Conservation (phyloP, 1,140 invertebrate species). For the Pogonomyrmex californicus region DNA sequence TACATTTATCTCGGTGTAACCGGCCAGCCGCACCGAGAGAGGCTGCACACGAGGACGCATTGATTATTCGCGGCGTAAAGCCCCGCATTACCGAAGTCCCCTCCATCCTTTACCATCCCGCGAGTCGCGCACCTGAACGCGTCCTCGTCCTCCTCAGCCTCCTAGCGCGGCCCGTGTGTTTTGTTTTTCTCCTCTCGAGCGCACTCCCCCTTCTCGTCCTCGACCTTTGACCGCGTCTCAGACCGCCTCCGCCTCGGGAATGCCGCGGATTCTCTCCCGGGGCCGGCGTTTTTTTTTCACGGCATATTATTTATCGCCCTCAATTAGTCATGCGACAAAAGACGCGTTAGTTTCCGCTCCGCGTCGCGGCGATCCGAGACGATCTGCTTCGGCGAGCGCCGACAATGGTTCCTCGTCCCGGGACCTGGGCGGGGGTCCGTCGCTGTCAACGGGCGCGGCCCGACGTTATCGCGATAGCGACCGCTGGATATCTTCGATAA, state of each 20-base stretch:
- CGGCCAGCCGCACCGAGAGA: conserved; percentile 58
- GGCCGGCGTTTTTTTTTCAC: conserved; percentile 59
- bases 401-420: conserved; percentile 66
- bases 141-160: conserved; percentile 39
- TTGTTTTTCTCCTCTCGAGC: conserved; percentile 36
- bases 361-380: conserved; percentile 54
- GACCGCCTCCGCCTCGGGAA: conserved; percentile 54
- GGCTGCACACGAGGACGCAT: conserved; percentile 75
- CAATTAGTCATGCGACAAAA: conserved; percentile 79
- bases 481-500: conserved; percentile 68
- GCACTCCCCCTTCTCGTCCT: conserved; percentile 61
- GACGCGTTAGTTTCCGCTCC: conserved; percentile 69
- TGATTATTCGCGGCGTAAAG: conserved; percentile 77
- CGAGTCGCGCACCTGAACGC: conserved; percentile 73
- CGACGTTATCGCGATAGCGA: conserved; percentile 67
- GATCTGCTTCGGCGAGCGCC: conserved; percentile 72
- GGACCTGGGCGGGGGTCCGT: neutral
- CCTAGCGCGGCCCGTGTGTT: neutral
- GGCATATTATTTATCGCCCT: conserved; percentile 70
- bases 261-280: conserved; percentile 40
- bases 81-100: conserved; percentile 71
- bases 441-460: conserved; percentile 58
- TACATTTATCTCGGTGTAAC: conserved; percentile 76
- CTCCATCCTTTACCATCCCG: conserved; percentile 63
- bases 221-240: conserved; percentile 69